Percentiles rank a stretch among this genome's conserved stretches.
Conservation (phyloP, 2,797 vertebrate species). For the Peromyscus eremicus region DNA sequence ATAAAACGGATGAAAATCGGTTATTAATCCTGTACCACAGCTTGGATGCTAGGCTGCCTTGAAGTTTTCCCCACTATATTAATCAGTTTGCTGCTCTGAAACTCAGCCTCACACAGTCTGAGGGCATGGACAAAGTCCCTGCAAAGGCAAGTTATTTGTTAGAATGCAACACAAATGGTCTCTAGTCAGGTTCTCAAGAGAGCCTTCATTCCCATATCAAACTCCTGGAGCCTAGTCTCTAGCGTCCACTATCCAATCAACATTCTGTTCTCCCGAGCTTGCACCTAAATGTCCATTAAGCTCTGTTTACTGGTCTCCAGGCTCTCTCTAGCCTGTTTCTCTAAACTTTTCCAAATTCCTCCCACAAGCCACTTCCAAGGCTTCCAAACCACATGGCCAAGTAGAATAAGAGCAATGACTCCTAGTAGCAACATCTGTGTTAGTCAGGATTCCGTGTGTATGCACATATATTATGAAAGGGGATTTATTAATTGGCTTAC, state of each 20-base stretch:
- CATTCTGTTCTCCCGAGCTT: neutral
- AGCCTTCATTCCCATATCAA: neutral
- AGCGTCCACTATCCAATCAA: neutral
- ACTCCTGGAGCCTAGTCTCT: neutral
- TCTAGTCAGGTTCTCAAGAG: neutral
- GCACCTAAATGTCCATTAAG: neutral
- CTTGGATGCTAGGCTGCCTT: neutral
- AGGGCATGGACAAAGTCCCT: no score
- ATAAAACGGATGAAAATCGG: neutral
- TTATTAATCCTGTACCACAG: neutral
- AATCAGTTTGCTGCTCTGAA: neutral
- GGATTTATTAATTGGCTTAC: neutral
- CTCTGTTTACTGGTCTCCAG: neutral
- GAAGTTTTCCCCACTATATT: neutral
- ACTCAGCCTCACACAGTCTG: neutral
- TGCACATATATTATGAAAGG: neutral
- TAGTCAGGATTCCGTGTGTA: neutral
- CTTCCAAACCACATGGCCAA: neutral
- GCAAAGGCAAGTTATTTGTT: no score
- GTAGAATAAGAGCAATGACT: neutral
- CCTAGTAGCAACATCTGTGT: neutral
- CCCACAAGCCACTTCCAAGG: neutral
- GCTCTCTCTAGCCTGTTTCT: neutral
- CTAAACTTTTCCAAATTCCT: neutral
- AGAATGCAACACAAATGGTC: no score